Conservation (phyloP, 2,797 vertebrate genomes). For the Chelidonichthys spinosus region DNA sequence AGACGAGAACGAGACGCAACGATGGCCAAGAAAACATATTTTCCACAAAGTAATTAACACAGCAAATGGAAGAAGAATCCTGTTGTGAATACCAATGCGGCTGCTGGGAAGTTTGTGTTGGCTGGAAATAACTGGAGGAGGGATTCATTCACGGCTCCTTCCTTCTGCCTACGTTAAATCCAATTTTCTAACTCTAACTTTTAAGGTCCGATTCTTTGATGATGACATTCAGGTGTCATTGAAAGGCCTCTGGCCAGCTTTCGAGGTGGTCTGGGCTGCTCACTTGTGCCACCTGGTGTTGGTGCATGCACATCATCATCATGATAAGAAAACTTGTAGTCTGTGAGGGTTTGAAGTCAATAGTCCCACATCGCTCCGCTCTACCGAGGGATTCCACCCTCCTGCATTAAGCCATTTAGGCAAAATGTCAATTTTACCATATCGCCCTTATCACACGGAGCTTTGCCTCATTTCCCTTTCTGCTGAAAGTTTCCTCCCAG, state of each 20-base stretch:
- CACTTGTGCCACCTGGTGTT: too few species aligned
- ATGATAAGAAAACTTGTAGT: slow-evolving; percentile 15
- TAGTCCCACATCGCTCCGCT: neutral
- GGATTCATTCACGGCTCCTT: neutral
- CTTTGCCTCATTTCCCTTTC: slow-evolving; percentile 18
- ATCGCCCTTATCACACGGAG: slow-evolving; percentile 36
- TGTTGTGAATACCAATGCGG: slow-evolving; percentile 19
- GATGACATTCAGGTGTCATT: too few species aligned
- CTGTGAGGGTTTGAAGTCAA: neutral
- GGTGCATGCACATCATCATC: neutral
- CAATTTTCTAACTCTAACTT: too few species aligned
- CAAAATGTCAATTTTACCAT: slow-evolving; percentile 60
- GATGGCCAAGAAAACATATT: slow-evolving; percentile 7
- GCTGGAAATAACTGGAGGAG: slow-evolving; percentile 7
- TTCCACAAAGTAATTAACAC: slow-evolving; percentile 16
- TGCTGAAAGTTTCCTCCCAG: slow-evolving; percentile 34
- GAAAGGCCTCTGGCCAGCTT: too few species aligned
- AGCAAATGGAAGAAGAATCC: slow-evolving; percentile 34
- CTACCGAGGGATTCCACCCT: neutral
- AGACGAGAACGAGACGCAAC: too few species aligned
- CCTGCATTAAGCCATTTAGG: slow-evolving; percentile 20
- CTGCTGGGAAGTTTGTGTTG: neutral
- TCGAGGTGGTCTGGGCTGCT: too few species aligned
- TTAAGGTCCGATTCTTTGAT: too few species aligned
- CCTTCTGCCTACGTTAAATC: too few species aligned